Conservation (phyloP, 2,113 vertebrate genomes). For the Gulo gulo region DNA sequence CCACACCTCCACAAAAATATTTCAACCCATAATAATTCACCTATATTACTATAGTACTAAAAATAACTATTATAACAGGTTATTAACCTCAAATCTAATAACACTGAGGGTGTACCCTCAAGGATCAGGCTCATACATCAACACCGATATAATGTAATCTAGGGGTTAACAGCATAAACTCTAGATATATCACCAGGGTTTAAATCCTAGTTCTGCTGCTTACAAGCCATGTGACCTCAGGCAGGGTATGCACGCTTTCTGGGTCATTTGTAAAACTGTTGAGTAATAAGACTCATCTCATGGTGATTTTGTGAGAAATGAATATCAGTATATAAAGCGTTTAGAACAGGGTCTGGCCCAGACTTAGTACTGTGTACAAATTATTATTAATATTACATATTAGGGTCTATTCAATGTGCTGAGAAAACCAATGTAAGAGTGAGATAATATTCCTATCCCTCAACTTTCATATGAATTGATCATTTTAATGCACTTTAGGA, state of each 20-base stretch:
- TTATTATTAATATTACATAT: neutral
- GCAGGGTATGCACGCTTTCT: neutral
- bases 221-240: neutral
- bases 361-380: neutral
- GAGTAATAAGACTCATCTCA: neutral
- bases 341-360: neutral
- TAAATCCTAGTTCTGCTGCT: neutral
- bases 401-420: neutral
- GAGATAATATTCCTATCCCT: neutral
- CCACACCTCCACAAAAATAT: neutral
- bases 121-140: neutral
- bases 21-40: neutral
- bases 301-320: neutral
- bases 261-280: neutral
- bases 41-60: neutral
- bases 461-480: neutral
- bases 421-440: neutral
- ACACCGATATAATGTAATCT: neutral
- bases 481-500: neutral
- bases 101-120: neutral
- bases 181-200: neutral
- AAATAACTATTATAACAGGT: neutral
- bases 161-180: neutral
- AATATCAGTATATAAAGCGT: neutral
- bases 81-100: neutral